phyloP scores from a whole-genome alignment of 53 echinoderm and acorn worm genomes.

The Pentamera pediparva region DNA sequence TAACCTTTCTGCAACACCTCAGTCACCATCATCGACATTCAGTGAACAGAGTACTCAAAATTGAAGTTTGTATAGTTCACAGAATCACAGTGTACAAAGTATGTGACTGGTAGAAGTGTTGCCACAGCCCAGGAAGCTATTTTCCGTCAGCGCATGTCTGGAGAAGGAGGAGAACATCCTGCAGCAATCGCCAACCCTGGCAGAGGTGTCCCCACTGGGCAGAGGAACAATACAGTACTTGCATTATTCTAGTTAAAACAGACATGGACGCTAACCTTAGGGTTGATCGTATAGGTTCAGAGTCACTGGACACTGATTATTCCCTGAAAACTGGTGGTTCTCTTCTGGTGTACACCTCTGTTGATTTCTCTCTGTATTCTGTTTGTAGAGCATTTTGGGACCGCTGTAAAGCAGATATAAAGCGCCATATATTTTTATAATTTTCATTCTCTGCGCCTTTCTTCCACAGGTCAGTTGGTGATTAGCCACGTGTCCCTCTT shows the following conservation, averaged over 20 bases:
- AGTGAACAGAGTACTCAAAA: no score
- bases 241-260: no score
- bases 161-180: neutral
- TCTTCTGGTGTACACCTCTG: no score
- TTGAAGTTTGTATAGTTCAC: neutral
- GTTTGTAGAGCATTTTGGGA: neutral
- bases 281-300: no score
- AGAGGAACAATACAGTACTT: conserved; percentile 1
- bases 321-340: no score
- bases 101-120: no score
- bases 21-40: no score
- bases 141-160: no score
- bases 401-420: neutral
- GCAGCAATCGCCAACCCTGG: neutral
- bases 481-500: conserved; percentile 79
- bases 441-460: neutral
- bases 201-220: neutral
- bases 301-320: no score
- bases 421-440: neutral
- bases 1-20: no score
- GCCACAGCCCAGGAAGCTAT: no score
- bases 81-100: neutral
- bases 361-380: neutral
- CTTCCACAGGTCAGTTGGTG: conserved; percentile 66
- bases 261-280: neutral